A percentile compares a stretch with the other conserved stretches of the same genome.
These are phyloP conservation scores for Argyrosomus japonicus DNA, from an alignment of 2,113 vertebrate species.

Conservation along the genomic window DNA sequence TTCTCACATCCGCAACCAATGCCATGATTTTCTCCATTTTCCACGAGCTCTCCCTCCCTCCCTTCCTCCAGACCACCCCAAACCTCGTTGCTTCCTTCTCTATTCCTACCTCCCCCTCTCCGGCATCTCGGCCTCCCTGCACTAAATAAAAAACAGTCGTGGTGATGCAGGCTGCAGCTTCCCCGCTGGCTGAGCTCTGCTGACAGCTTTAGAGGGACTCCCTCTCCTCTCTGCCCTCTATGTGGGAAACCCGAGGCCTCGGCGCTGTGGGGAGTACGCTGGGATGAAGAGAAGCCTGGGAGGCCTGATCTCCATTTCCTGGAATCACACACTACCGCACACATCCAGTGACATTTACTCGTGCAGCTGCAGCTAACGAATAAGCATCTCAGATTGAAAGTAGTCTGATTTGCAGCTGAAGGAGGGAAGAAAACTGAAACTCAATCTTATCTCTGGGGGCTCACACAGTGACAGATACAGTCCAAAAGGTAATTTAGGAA, in stretches of 20 bases:
- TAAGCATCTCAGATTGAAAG: constrained; percentile 7
- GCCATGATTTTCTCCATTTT: background rate
- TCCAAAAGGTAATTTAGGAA: background rate
- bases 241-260: constrained; percentile 63
- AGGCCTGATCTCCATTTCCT: constrained; percentile 42
- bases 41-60: background rate
- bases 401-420: background rate
- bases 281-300: constrained; percentile 26
- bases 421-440: background rate
- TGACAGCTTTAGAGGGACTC: constrained; percentile 55
- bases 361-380: constrained; percentile 1
- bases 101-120: background rate
- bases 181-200: constrained; percentile 46
- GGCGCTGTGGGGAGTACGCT: constrained; percentile 20
- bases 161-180: constrained; percentile 38
- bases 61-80: background rate
- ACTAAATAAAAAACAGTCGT: constrained; percentile 53
- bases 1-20: background rate
- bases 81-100: background rate
- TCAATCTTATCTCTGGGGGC: background rate
- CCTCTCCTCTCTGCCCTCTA: constrained; percentile 30
- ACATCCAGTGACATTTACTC: constrained; percentile 31
- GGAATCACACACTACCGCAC: constrained; percentile 30
- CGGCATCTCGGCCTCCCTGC: constrained; percentile 4
- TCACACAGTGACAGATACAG: background rate